Percentiles rank a stretch among this genome's conserved stretches.
Evolutionary conservation across 2,888 invertebrate species (phyloP).

Genomic region (Stenotaenia linearis): DNA sequence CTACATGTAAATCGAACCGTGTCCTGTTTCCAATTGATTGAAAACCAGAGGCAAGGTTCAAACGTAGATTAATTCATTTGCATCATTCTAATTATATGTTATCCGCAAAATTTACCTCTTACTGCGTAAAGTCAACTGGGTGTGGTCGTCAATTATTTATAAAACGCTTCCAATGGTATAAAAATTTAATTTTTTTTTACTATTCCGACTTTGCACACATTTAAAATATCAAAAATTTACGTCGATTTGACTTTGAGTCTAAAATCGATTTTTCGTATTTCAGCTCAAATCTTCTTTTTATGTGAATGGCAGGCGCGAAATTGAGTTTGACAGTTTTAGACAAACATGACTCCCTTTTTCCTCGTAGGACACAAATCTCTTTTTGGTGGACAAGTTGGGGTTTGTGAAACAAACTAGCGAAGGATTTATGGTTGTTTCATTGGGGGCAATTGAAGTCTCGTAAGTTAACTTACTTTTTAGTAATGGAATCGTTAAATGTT

Average conservation of each 20-base stretch:
- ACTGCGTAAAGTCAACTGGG: neutral
- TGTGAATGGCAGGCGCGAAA: neutral
- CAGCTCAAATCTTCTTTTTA: too few species aligned
- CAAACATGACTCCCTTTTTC: neutral
- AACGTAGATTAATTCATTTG: neutral
- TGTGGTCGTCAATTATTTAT: too few species aligned
- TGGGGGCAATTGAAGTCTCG: too few species aligned
- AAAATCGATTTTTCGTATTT: neutral
- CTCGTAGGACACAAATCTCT: too few species aligned
- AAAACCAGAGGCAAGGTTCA: neutral
- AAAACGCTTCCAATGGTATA: too few species aligned
- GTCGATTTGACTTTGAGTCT: neutral
- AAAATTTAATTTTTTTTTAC: too few species aligned
- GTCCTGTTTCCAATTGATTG: neutral
- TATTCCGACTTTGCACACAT: too few species aligned
- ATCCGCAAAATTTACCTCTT: neutral
- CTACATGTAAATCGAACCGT: neutral
- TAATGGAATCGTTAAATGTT: too few species aligned
- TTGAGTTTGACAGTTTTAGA: neutral
- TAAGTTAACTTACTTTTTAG: too few species aligned
- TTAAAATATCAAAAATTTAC: neutral
- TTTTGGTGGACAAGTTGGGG: too few species aligned
- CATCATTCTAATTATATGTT: neutral
- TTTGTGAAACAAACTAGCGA: too few species aligned
- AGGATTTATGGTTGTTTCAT: too few species aligned